Evolutionary conservation across 2,797 vertebrate species (phyloP).

Genomic region (Aythya fuligula): DNA sequence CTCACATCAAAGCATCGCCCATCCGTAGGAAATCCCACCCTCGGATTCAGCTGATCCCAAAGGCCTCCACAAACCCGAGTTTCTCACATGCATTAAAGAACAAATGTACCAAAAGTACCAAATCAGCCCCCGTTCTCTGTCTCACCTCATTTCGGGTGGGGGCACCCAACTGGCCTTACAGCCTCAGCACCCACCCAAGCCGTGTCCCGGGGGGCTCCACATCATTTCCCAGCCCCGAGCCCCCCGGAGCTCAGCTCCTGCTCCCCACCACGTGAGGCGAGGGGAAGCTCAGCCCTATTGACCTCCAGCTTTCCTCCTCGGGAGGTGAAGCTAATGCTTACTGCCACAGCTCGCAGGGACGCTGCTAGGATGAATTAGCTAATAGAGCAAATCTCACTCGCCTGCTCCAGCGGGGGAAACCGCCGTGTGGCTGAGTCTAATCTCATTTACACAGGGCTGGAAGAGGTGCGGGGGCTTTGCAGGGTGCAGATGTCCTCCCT

Average conservation of each 20-base stretch:
- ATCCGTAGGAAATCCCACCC: not conserved
- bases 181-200: not conserved
- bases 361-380: conserved; percentile 23
- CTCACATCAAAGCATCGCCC: not conserved
- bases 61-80: not conserved
- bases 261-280: rapidly evolving
- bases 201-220: not conserved
- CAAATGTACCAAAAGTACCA: not conserved
- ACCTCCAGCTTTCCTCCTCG: not conserved
- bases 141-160: not conserved
- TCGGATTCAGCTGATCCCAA: not conserved
- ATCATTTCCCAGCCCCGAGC: not conserved
- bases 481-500: not conserved
- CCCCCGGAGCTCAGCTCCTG: not conserved
- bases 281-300: not conserved
- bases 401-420: rapidly evolving
- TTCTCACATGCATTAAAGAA: not conserved
- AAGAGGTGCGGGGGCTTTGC: not conserved
- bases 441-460: not conserved
- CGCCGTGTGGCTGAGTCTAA: rapidly evolving
- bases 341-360: not conserved
- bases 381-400: not conserved
- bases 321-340: not conserved
- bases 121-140: not conserved
- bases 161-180: not conserved